Conservation (phyloP, 2,888 invertebrate species). For the Zootermopsis nevadensis region DNA sequence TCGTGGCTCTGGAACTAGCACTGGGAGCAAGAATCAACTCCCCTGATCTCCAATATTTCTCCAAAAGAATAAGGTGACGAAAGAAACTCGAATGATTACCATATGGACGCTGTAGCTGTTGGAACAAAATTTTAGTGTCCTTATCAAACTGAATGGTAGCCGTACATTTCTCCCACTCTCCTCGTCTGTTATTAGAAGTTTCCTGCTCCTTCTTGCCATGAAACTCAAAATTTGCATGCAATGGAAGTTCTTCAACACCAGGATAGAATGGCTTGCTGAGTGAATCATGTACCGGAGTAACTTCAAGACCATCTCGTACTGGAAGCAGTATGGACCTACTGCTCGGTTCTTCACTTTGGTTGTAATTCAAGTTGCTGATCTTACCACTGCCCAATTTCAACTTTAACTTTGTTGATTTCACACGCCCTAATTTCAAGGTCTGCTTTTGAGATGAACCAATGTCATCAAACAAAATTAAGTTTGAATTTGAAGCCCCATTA, state of each 20-base stretch:
- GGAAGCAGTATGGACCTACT: background rate
- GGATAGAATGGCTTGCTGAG: constrained; percentile 71
- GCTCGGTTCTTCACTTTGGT: background rate
- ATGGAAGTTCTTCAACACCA: constrained; percentile 84
- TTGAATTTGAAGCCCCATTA: constrained; percentile 11
- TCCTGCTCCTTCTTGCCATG: constrained; percentile 18
- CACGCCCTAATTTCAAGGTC: constrained; percentile 12
- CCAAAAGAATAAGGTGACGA: constrained; percentile 81
- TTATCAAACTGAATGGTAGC: constrained; percentile 83
- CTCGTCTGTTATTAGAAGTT: background rate
- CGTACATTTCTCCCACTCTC: constrained; percentile 84
- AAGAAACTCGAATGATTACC: constrained; percentile 89
- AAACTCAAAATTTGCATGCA: constrained; percentile 82
- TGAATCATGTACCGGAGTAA: constrained; percentile 29
- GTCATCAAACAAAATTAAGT: background rate
- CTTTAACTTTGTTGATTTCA: constrained; percentile 30
- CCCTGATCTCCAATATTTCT: constrained; percentile 78
- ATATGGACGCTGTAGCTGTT: constrained; percentile 85
- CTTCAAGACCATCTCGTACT: constrained; percentile 35
- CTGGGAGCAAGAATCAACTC: constrained; percentile 75
- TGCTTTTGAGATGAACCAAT: constrained; percentile 19
- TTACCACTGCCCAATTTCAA: constrained; percentile 27
- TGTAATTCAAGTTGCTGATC: background rate
- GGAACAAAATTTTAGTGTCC: constrained; percentile 85
- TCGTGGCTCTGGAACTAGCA: constrained; percentile 79